Evolutionary conservation across 2,888 invertebrate genomes (phyloP).

Genomic region (Argyresthia albistria): DNA sequence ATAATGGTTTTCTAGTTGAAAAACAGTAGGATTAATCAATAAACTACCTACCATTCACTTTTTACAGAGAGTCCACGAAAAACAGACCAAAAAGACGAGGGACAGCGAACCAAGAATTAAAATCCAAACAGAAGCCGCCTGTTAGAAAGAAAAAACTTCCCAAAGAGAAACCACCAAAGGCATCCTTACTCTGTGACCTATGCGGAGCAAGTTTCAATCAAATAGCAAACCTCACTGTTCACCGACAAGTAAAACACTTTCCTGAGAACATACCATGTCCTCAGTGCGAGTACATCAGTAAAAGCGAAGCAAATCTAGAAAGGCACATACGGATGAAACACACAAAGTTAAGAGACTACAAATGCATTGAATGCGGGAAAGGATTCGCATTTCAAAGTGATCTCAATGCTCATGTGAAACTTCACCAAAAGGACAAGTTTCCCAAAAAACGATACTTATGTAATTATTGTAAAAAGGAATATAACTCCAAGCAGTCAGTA

Average conservation of each 20-base stretch:
- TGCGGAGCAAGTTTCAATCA: constrained; percentile 45
- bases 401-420: constrained; percentile 37
- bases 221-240: constrained; percentile 31
- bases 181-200: constrained; percentile 40
- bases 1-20: no score
- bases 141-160: constrained; percentile 12
- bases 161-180: constrained; percentile 16
- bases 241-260: constrained; percentile 37
- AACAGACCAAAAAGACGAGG: no score
- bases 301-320: constrained; percentile 36
- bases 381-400: constrained; percentile 46
- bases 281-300: constrained; percentile 36
- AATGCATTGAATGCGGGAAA: constrained; percentile 44
- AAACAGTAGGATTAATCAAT: no score
- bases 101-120: neutral
- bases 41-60: no score
- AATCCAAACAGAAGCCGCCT: constrained; percentile 15
- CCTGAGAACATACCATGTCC: constrained; percentile 37
- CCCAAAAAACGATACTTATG: constrained; percentile 39
- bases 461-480: constrained; percentile 50
- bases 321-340: constrained; percentile 49
- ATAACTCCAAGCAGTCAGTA: constrained; percentile 48
- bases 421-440: constrained; percentile 37
- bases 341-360: constrained; percentile 29
- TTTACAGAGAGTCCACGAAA: no score